phyloP scores from a whole-genome alignment of 1,140 invertebrate species.

The Drosophila nigrodunni region DNA sequence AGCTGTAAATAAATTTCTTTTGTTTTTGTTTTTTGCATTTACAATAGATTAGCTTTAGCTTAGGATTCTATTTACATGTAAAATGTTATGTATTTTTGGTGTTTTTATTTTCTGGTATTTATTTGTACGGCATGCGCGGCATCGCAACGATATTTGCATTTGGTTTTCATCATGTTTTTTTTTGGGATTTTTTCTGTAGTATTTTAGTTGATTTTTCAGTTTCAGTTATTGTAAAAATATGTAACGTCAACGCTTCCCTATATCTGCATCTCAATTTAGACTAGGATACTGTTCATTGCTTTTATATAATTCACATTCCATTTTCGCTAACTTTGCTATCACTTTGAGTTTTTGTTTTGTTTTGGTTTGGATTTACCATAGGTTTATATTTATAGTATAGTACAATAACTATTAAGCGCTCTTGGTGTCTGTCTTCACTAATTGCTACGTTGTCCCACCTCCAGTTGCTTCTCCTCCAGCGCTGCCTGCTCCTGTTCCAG shows the following conservation, averaged over 20 bases:
- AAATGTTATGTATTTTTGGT: slow-evolving; percentile 25
- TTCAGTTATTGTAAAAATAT: slow-evolving; percentile 71
- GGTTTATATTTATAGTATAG: slow-evolving; percentile 39
- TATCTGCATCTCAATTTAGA: slow-evolving; percentile 58
- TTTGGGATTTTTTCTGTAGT: slow-evolving; percentile 26
- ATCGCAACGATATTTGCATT: slow-evolving; percentile 38
- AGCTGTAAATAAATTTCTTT: slow-evolving; percentile 71
- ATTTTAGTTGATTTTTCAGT: slow-evolving; percentile 23
- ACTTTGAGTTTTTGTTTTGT: slow-evolving; percentile 75
- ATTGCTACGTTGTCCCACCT: slow-evolving; percentile 77
- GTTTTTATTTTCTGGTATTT: slow-evolving; percentile 20
- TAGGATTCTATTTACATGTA: slow-evolving; percentile 53
- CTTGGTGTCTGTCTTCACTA: slow-evolving; percentile 63
- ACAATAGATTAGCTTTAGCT: slow-evolving; percentile 50
- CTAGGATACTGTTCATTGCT: slow-evolving; percentile 84
- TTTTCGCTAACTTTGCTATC: slow-evolving; percentile 82
- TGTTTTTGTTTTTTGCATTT: slow-evolving; percentile 20
- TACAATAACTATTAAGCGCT: slow-evolving; percentile 63
- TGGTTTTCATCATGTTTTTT: slow-evolving; percentile 13
- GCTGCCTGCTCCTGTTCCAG: not conserved
- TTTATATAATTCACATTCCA: slow-evolving; percentile 84
- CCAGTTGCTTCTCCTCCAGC: slow-evolving; percentile 7
- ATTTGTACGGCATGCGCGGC: slow-evolving; percentile 62
- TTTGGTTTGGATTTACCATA: slow-evolving; percentile 40
- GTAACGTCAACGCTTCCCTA: slow-evolving; percentile 53